Evolutionary conservation across 2,113 vertebrate genomes (phyloP).

Genomic region (Stercorarius parasiticus): DNA sequence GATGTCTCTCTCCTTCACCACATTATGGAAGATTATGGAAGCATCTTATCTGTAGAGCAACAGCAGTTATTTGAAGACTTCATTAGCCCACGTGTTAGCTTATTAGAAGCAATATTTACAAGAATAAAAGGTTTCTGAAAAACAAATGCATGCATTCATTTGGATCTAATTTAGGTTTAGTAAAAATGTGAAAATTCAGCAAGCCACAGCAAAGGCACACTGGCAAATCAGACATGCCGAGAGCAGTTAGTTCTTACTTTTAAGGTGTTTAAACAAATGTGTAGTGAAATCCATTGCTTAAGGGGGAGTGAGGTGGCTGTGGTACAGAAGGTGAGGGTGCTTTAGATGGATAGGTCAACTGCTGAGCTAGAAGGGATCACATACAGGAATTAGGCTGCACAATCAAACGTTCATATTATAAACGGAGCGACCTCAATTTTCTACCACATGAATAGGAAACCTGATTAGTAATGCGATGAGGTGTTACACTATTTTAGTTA

Average conservation of each 20-base stretch:
- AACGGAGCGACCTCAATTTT: neutral
- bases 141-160: neutral
- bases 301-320: constrained; percentile 81
- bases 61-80: neutral
- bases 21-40: neutral
- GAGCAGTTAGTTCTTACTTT: constrained; percentile 89
- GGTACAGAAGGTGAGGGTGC: constrained; percentile 82
- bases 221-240: constrained; percentile 48
- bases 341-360: constrained; percentile 83
- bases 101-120: neutral
- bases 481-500: neutral
- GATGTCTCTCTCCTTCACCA: neutral
- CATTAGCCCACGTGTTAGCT: neutral
- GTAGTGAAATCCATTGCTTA: constrained; percentile 99
- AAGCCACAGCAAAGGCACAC: constrained; percentile 35
- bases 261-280: constrained; percentile 93
- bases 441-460: neutral
- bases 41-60: neutral
- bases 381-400: constrained; percentile 74
- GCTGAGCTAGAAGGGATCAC: constrained; percentile 84
- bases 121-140: neutral
- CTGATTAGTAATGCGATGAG: neutral
- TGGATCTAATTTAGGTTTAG: neutral
- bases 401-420: constrained; percentile 7
- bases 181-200: neutral